Base-by-base conservation (phyloP, 2,113 vertebrate species). In the Sander lucioperca region DNA sequence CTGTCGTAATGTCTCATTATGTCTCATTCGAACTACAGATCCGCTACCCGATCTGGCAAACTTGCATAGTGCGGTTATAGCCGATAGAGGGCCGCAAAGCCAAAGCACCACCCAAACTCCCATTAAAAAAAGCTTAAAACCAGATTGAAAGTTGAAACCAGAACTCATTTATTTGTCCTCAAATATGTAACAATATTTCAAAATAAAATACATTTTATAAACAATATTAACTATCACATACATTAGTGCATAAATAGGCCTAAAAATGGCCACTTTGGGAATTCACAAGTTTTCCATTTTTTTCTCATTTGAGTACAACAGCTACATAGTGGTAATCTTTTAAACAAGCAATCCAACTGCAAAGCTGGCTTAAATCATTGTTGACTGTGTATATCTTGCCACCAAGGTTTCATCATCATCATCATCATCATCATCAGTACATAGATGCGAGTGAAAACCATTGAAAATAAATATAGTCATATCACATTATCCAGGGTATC, bases 221-320 rank as follows among this genome's bases (percentile, higher is more conserved):
- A 66, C 48, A 86, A 89, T 87, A 85, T 85, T 89, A 92, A 81
- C 85, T 89, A 88, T 59, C 1, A 81, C 18, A 78, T 36, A 79
- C 5, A 79, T 30, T 13, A 54, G 25, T 82, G 2, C 36, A 71
- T 7, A 12, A 57, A 27, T 30, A n/a, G 54, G 16, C 21, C 11
- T 25, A 15, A 43, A 59, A 16, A 23, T 0, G 13, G 5, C 27
- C 3, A 5, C 5, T 36, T 1, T 36, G 7, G 36, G 36, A 36
- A 36, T 72, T 62, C 36, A 58, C 21, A 68, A 3, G 36, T 27
- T 25, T 25, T 25, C 25, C 25, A 25, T 25, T 25, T 25, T 25
- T 27, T 10, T 5, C 43, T 43, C 8, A 36, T 68, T 48, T 57
- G n/a, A 58, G 16, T n/a, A 2, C 23, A 80, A 54, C 36, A 56